Percentiles rank a stretch among this genome's conserved stretches.
phyloP scores from a whole-genome alignment of 2,113 vertebrate species.

The Aythya baeri region DNA sequence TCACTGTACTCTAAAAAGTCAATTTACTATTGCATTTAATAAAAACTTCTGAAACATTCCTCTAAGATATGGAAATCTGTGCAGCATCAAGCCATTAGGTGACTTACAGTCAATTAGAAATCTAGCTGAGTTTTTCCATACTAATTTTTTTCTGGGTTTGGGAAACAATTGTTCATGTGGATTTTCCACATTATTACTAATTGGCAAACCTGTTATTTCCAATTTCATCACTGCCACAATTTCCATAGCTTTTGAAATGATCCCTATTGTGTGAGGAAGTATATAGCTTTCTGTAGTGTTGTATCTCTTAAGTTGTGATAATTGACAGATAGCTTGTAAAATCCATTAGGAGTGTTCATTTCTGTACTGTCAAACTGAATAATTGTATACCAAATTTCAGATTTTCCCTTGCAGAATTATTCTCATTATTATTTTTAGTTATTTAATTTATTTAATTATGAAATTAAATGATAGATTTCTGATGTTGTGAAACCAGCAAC shows the following conservation, averaged over 20 bases:
- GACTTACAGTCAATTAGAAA: not conserved
- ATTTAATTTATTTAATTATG: too few relatives aligned
- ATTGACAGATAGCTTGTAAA: not conserved
- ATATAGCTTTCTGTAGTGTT: not conserved
- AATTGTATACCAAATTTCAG: not conserved
- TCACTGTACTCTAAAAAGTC: not conserved
- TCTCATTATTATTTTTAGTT: not conserved
- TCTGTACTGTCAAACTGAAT: not conserved
- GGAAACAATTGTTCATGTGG: not conserved
- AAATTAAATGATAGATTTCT: not conserved
- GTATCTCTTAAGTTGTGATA: not conserved
- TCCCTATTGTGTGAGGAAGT: not conserved
- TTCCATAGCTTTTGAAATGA: not conserved
- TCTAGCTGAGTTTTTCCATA: not conserved
- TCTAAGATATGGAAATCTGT: not conserved
- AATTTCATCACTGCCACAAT: not conserved
- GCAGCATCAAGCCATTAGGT: not conserved
- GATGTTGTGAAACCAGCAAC: not conserved
- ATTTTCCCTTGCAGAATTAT: not conserved
- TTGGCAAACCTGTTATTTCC: not conserved
- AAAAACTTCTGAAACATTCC: not conserved
- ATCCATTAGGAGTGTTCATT: not conserved
- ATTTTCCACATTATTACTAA: not conserved
- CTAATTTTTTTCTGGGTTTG: not conserved
- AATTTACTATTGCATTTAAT: not conserved